Evolutionary conservation across 2,888 invertebrate genomes (phyloP), one percentile per base, ranked within the genome.

Genomic region (Campopleginae sp.): DNA sequence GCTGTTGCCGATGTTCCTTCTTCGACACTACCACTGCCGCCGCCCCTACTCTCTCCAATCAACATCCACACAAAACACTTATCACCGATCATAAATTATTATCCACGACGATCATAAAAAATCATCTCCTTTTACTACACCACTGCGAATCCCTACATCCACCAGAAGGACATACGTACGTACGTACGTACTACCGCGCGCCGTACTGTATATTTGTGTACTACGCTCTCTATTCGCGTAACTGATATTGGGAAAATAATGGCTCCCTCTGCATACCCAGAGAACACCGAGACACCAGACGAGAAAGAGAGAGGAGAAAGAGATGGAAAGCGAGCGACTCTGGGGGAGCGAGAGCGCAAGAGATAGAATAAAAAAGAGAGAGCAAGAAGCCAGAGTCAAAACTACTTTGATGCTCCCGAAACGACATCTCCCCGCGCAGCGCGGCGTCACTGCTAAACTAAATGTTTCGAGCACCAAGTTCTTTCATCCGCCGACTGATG

Each of bases 181-280:
- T 48, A 48, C 44, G 54, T 46, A 58, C 54, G 83, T 70, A 65
- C 65, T 44, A 72, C 48, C 68, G 90, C 90, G 89, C 89, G 87
- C 89, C 88, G 88, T 89, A 87, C 89, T 89, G 89, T 89, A 58
- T 74, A 89, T 90, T 88, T 87, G 89, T 90, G 89, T 85, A 85
- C 85, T 92, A 90, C 92, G 90, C 91, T 91, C 91, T 91, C 90
- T 92, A 91, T 93, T 94, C 94, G 94, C 94, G 94, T 94, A 94
- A 94, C 94, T 93, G 94, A 94, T 94, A 94, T 94, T 94, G 94
- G 58, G 90, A 94, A 95, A 95, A 95, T 95, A 94, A 94, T 95
- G 95, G 95, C 95, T 95, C 94, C 94, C 94, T 94, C 95, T 94
- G 93, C 93, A 94, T 94, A 94, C 94, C 95, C 95, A 94, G 94